phyloP scores from a whole-genome alignment of 2,888 invertebrate genomes.

The Drosophila lutescens region DNA sequence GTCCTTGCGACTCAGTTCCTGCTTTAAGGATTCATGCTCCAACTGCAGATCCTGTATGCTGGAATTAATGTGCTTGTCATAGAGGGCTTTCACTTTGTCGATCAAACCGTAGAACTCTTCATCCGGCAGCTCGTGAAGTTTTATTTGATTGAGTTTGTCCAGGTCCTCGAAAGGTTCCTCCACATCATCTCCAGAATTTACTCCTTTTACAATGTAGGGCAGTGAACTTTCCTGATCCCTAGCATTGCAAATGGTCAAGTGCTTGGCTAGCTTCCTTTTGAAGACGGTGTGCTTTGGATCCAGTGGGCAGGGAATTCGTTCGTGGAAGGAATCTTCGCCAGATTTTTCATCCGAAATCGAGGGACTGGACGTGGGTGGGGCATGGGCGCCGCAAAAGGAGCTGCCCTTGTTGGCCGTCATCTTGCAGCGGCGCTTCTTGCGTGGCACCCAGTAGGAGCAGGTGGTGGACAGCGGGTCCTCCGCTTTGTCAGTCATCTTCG shows the following conservation, averaged over 20 bases:
- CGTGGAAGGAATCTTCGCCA: conserved; percentile 63
- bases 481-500: conserved; percentile 53
- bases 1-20: conserved; percentile 85
- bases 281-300: conserved; percentile 90
- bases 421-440: conserved; percentile 90
- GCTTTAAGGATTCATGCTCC: conserved; percentile 84
- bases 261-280: conserved; percentile 88
- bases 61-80: conserved; percentile 78
- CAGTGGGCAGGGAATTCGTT: conserved; percentile 89
- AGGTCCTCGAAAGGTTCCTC: conserved; percentile 19
- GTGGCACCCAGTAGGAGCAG: conserved; percentile 88
- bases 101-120: conserved; percentile 83
- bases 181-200: conserved; percentile 74
- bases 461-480: conserved; percentile 67
- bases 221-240: conserved; percentile 85
- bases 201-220: conserved; percentile 81
- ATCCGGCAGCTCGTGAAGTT: conserved; percentile 83
- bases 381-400: conserved; percentile 90
- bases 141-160: conserved; percentile 54
- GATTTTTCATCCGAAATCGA: conserved; percentile 5
- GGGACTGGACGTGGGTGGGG: conserved; percentile 74
- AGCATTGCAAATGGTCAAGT: conserved; percentile 90
- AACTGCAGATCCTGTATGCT: conserved; percentile 84
- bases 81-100: conserved; percentile 84
- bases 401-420: conserved; percentile 90